Percentiles rank a stretch among this genome's conserved stretches.
Conservation (phyloP, 2,797 vertebrate species). For the Poeciliopsis gracilis region DNA sequence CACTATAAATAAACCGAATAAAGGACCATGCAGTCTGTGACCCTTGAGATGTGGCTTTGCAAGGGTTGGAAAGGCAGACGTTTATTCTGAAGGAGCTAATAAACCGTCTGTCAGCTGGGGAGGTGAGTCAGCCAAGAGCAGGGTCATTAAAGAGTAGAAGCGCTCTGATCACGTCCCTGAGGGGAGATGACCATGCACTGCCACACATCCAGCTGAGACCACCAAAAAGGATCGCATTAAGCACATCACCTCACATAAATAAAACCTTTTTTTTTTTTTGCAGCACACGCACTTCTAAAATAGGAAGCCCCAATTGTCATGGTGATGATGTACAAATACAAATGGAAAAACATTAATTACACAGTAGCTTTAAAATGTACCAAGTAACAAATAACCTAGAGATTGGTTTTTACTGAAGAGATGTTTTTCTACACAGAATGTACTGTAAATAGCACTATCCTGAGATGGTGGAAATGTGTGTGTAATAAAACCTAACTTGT, state of each 20-base stretch:
- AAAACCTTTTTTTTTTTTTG: slow-evolving; percentile 5
- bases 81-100: slow-evolving; percentile 83
- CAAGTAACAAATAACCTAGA: background rate
- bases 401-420: background rate
- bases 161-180: slow-evolving; percentile 73
- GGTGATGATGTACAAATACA: slow-evolving; percentile 37
- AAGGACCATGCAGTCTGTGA: slow-evolving; percentile 68
- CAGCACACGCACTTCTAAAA: slow-evolving; percentile 18
- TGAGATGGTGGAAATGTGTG: background rate
- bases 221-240: slow-evolving; percentile 43
- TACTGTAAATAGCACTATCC: background rate
- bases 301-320: slow-evolving; percentile 44
- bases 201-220: slow-evolving; percentile 54
- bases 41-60: slow-evolving; percentile 76
- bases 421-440: background rate
- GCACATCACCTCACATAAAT: slow-evolving; percentile 12
- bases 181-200: slow-evolving; percentile 65
- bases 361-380: background rate
- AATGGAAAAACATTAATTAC: background rate
- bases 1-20: slow-evolving; percentile 79
- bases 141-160: slow-evolving; percentile 76
- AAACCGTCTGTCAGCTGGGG: slow-evolving; percentile 79
- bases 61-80: slow-evolving; percentile 73
- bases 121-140: slow-evolving; percentile 77
- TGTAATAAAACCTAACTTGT: background rate